These are phyloP conservation scores for Oceanites oceanicus DNA, from an alignment of 2,113 vertebrate genomes.

Conservation along the genomic window DNA sequence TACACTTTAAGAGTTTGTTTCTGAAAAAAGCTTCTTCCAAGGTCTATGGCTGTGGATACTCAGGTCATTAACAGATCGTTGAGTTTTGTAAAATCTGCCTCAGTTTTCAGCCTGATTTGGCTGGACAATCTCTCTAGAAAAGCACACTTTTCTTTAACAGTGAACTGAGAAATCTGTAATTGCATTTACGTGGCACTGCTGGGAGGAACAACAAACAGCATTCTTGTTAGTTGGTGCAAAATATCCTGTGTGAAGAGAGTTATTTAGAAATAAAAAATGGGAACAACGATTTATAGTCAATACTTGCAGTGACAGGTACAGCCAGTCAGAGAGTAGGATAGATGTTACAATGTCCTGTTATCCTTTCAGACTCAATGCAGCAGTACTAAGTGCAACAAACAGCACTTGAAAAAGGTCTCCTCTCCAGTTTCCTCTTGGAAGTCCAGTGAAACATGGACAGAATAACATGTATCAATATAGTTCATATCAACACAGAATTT, in stretches of 20 bases:
- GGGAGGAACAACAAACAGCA: background rate
- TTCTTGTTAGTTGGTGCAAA: background rate
- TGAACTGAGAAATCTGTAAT: background rate
- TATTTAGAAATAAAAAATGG: background rate
- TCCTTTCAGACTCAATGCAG: background rate
- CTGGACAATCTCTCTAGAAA: background rate
- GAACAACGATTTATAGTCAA: background rate
- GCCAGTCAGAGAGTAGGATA: background rate
- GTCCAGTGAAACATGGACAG: background rate
- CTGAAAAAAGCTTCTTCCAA: background rate
- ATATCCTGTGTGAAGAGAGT: background rate
- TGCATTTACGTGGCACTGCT: background rate
- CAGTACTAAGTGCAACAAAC: background rate
- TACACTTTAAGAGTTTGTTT: background rate
- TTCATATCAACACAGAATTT: background rate
- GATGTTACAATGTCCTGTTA: too few relatives aligned
- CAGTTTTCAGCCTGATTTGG: background rate
- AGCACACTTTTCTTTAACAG: background rate
- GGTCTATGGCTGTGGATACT: background rate
- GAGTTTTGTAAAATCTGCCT: background rate
- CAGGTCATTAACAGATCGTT: background rate
- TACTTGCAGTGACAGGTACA: background rate
- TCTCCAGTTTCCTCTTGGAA: background rate
- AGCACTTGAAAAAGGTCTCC: background rate
- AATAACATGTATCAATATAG: background rate